A percentile compares a stretch with the other conserved stretches of the same genome.
These are phyloP conservation scores for Microcebus tavaratra DNA, from an alignment of 2,113 vertebrate species.

Conservation along the genomic window DNA sequence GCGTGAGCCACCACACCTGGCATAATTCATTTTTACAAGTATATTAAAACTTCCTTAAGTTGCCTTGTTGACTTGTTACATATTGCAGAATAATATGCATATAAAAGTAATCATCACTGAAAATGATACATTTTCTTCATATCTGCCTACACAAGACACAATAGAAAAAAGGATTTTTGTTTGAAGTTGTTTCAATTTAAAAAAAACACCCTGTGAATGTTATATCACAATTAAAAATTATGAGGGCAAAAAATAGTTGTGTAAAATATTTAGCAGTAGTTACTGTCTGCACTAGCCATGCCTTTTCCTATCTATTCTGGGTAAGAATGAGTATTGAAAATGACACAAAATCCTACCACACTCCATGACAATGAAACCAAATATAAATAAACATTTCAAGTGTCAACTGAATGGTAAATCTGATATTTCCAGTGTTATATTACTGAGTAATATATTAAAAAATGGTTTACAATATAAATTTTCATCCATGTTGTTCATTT, in stretches of 20 bases:
- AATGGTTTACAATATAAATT: background rate
- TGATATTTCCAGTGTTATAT: background rate
- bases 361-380: background rate
- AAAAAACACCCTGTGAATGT: background rate
- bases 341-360: background rate
- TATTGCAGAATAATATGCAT: background rate
- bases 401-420: background rate
- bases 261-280: background rate
- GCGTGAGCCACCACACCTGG: too few relatives aligned
- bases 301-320: background rate
- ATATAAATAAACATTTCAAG: background rate
- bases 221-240: background rate
- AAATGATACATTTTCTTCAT: constrained; percentile 60
- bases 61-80: constrained; percentile 16
- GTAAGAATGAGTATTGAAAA: background rate
- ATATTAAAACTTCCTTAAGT: background rate
- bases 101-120: constrained; percentile 14
- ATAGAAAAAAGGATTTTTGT: constrained; percentile 1
- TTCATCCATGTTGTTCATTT: background rate
- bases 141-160: background rate
- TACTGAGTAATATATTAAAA: background rate
- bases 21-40: background rate
- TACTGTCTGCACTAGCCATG: background rate
- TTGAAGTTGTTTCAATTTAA: background rate
- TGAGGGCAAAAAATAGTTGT: background rate